Percentiles rank a stretch among this genome's conserved stretches.
These are phyloP conservation scores for Willowsia nigromaculata DNA, from an alignment of 2,888 invertebrate genomes.

Conservation along the genomic window DNA sequence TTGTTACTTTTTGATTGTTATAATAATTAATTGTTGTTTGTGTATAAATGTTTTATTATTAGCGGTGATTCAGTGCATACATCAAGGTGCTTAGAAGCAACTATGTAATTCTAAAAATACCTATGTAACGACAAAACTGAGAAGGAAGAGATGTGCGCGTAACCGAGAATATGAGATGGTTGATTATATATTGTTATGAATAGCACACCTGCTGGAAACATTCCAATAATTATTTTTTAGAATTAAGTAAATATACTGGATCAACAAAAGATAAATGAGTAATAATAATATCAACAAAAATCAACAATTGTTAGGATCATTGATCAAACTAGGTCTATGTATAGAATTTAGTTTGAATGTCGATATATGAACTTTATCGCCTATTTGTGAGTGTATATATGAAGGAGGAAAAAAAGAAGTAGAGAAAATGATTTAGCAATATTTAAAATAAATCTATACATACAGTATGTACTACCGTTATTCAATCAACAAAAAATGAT, in stretches of 20 bases:
- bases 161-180: neutral
- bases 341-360: neutral
- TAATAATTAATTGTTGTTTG: neutral
- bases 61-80: neutral
- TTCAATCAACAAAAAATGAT: constrained; percentile 35
- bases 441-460: neutral
- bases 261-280: constrained; percentile 14
- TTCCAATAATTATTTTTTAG: constrained; percentile 50
- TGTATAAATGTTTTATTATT: neutral
- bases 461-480: neutral
- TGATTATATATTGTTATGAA: neutral
- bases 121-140: neutral
- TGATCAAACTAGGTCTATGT: neutral
- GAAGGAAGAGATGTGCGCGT: neutral
- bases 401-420: neutral
- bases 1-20: constrained; percentile 15
- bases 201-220: constrained; percentile 52
- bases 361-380: neutral
- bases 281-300: constrained; percentile 23
- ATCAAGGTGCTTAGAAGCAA: constrained; percentile 11
- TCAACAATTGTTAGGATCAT: constrained; percentile 5
- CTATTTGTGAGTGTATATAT: neutral
- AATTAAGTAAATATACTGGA: neutral
- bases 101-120: neutral
- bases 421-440: constrained; percentile 25